These are phyloP conservation scores for Muschampia plurimacula DNA, from an alignment of 2,888 invertebrate species.

Conservation along the genomic window DNA sequence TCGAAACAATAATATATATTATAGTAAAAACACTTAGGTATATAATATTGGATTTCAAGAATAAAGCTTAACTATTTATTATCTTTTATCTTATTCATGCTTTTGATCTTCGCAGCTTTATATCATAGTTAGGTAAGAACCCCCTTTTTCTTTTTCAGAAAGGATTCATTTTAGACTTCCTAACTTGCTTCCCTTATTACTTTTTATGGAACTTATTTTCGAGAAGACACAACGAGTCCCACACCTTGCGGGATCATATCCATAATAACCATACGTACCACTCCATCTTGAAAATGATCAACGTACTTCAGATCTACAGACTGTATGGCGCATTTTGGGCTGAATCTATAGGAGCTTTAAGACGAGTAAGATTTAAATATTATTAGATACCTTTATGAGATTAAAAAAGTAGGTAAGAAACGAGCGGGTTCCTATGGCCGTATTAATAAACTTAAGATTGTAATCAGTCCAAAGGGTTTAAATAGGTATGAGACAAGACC, in stretches of 20 bases:
- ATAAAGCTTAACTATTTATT: background rate
- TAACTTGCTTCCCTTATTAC: slow-evolving; percentile 82
- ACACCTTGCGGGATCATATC: slow-evolving; percentile 60
- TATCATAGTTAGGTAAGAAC: no score
- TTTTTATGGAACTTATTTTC: slow-evolving; percentile 63
- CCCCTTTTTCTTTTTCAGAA: slow-evolving; percentile 57
- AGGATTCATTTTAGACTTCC: slow-evolving; percentile 72
- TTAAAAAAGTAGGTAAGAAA: no score
- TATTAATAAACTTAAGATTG: no score
- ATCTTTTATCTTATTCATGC: no score
- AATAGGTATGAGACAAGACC: no score
- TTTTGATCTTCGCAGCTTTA: no score
- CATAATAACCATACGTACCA: slow-evolving; percentile 67
- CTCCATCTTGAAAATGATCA: slow-evolving; percentile 70
- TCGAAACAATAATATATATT: no score
- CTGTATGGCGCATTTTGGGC: slow-evolving; percentile 74
- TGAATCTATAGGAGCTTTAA: slow-evolving; percentile 74
- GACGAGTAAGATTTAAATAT: slow-evolving; percentile 68
- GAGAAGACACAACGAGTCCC: slow-evolving; percentile 68
- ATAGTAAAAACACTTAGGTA: no score
- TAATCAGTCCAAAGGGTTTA: no score
- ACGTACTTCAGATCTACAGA: slow-evolving; percentile 77
- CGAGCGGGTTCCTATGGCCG: no score
- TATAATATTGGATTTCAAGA: no score
- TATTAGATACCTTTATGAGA: no score